A percentile compares a stretch with the other conserved stretches of the same genome.
phyloP scores from a whole-genome alignment of 2,888 invertebrate genomes.

The Sialis lutaria region DNA sequence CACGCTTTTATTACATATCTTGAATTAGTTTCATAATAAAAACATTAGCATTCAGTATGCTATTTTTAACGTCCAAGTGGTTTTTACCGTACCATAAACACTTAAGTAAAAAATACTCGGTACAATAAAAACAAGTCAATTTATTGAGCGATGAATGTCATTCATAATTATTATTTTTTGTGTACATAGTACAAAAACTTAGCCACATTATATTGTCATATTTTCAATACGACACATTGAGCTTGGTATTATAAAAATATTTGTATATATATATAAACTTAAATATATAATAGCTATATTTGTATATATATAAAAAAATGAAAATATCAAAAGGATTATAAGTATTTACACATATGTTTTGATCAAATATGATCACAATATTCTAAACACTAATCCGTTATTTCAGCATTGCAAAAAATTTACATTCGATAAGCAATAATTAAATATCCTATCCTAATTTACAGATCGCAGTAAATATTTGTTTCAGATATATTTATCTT shows the following conservation, averaged over 20 bases:
- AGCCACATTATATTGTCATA: not conserved
- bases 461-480: not conserved
- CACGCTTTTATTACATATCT: too few species aligned
- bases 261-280: conserved; percentile 3
- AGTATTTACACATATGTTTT: not conserved
- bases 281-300: conserved; percentile 10
- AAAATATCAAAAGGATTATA: not conserved
- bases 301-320: conserved; percentile 11
- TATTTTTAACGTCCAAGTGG: too few species aligned
- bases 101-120: too few species aligned
- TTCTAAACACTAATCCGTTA: not conserved
- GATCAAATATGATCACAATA: not conserved
- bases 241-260: conserved; percentile 7
- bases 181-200: conserved; percentile 2
- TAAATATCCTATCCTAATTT: not conserved
- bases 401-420: not conserved
- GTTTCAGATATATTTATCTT: not conserved
- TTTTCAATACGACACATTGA: conserved; percentile 6
- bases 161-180: not conserved
- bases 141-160: not conserved
- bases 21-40: too few species aligned
- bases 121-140: not conserved
- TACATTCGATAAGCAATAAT: not conserved
- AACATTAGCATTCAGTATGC: too few species aligned
- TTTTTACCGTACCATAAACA: too few species aligned